Base-by-base conservation (phyloP, 2,797 vertebrate species). In the Lepus townsendii region DNA sequence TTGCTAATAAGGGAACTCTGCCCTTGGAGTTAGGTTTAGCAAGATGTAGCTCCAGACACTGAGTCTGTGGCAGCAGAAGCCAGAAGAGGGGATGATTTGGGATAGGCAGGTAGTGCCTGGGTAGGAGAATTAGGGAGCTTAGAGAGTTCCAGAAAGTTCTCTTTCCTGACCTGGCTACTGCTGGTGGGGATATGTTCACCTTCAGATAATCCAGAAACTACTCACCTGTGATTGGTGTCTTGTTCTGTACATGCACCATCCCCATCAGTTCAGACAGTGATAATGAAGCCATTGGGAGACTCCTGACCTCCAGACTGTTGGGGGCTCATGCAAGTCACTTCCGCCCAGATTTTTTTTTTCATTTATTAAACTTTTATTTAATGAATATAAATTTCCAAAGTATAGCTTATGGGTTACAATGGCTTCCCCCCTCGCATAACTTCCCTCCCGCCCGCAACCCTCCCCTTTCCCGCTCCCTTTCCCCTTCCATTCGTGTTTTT, bases 21-120 rank as follows among this genome's bases (percentile, higher is more conserved):
- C 22, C 73, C 26, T 47, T 4, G n/a, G 30, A 78, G 7, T 92
- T 84, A 83, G 63, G n/a, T 7, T 88, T 10, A 76, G 20, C 7
- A 65, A 73, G 50, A 57, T 19, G 72, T 91, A n/a, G 52, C 20
- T 60, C 17, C 50, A 16, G 1, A 83, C 47, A 52, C 9, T 35
- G 62, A 79, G 85, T 62, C 10, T 8, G 3, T 54, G 24, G 10
- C 17, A 14, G n/a, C 52, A 42, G 26, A 93, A 65, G 5, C 35
- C 19, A 38, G 14, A 4, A 42, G 11, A 75, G 4, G 26, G 11
- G 14, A 26, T 42, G 5, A 12, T n/a, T 20, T 47, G 14, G 11
- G 6, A 38, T 3, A 17, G 9, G 14, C 11, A 3, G 5, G 5
- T 4, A 4, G 7, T 26, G 24, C 50, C 0, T 38, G 27, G 17